Base-by-base conservation (phyloP, 2,797 vertebrate genomes). In the Brachyalestes nurse region DNA sequence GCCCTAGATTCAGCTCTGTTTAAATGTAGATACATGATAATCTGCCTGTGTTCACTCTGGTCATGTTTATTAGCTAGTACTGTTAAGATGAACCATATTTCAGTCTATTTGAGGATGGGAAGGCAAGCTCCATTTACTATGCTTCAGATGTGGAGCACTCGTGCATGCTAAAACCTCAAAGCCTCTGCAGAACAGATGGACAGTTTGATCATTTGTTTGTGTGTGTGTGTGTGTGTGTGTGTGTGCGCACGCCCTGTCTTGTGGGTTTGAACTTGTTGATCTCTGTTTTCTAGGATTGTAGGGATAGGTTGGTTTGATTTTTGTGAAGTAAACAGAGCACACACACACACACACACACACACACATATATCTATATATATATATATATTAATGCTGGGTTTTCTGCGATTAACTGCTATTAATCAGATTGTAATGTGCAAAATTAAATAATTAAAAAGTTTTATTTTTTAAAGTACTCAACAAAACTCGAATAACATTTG, bases 171-270 rank as follows among this genome's bases (percentile, higher is more conserved):
- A 89, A 89, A 91, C 88, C 90, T 85, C 85, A 87, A 90, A 87
- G 89, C 88, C 85, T 88, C 90, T 90, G 90, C 84, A 84, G 86
- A 89, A 89, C 92, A 93, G 82, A 93, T 90, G 90, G 89, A 87
- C 83, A 58, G 77, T 19, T 87, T 81, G 74, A 62, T 82, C 73
- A 21, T 82, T 71, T 58, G 61, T 78, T 21, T 69, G 10, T 77
- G 51, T n/a, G 25, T 51, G 42, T 76, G 28, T 53, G 45, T 53
- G 42, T 12, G 19, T 25, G 8, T 60, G 58, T 58, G 34, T 78
- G 53, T 78, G 12, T 67, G 64, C 19, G 23, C 14, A 25, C 7
- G 28, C n/a, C 38, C 65, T 70, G 67, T 64, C 70, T 75, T 80
- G 66, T 12, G 12, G 40, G 17, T 40, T 64, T 58, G 77, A 38